Evolutionary conservation across 64 coral and sea anemone species (phyloP), one percentile per base, ranked within the genome.

Genomic region (Cladopsammia gracilis): DNA sequence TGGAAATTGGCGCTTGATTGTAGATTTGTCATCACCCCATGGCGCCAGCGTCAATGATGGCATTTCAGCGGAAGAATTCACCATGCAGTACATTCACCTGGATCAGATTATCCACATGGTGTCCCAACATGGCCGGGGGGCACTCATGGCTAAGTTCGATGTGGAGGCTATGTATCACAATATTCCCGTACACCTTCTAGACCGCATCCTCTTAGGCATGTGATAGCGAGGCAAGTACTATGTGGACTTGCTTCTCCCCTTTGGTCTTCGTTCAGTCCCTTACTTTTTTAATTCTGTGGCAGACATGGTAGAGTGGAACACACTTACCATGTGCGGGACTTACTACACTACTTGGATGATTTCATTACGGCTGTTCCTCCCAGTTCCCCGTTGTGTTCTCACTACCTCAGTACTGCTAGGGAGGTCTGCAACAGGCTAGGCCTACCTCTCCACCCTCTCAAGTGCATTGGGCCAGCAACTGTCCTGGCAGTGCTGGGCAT

Each of bases 1-100:
- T 15, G 76, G 75, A 0, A 81, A 79, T 43, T 94, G 92, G 86
- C 62, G 92, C 6, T 70, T 94, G 13, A 88, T 94, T 22, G 65
- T 94, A 9, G 85, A 94, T 47, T 48, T 94, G 16, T 94, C 92
- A 0, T 81, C 45, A 1, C 92, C 92, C 10, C 0, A 13, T 1
- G 85, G 74, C 5, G 2, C 19, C 18, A 88, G 92, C n/a, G 85
- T 94, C 1, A 88, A 94, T 25, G 85, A 72, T 22, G 75, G 75
- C 3, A 94, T 88, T 16, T 14, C 22, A 3, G 16, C 13, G n/a
- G 60, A 44, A 0, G 20, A 73, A 1, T 83, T 20, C 4, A 26
- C 89, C 4, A 18, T 92, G 13, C 1, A 9, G 5, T 92, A 92
- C 49, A 45, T n/a, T 3, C 10, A 26, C 9, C 25, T 92, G 5